These are phyloP conservation scores for Tragelaphus eurycerus DNA, from an alignment of 2,797 vertebrate genomes.

Conservation along the genomic window DNA sequence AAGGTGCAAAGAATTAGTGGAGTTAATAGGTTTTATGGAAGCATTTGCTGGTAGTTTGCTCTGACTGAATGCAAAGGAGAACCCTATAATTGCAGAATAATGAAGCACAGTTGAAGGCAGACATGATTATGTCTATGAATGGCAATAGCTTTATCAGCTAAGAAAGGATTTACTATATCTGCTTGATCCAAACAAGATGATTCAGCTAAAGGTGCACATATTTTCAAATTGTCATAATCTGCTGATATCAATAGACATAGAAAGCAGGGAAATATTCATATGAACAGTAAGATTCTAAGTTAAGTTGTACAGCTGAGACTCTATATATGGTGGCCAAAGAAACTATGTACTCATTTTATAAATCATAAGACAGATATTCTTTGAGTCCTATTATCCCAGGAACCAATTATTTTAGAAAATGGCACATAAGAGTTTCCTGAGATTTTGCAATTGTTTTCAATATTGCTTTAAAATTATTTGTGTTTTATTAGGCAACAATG, in stretches of 20 bases:
- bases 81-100: constrained; percentile 53
- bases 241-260: not conserved
- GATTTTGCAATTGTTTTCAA: not conserved
- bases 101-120: constrained; percentile 13
- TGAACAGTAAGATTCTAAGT: not conserved
- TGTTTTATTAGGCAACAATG: not conserved
- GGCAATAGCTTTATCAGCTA: constrained; percentile 3
- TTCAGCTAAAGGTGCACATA: not conserved
- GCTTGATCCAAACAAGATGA: not conserved
- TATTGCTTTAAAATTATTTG: not conserved
- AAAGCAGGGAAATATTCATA: not conserved
- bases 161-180: not conserved
- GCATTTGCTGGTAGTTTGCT: constrained; percentile 49
- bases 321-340: not conserved
- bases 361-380: not conserved
- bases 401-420: not conserved
- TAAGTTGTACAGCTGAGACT: not conserved
- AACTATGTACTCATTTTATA: not conserved
- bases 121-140: not conserved
- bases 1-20: constrained; percentile 43
- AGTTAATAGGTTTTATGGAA: constrained; percentile 65
- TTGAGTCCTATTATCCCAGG: not conserved
- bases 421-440: not conserved
- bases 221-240: not conserved
- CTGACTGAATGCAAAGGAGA: constrained; percentile 35